A percentile compares a stretch with the other conserved stretches of the same genome.
Evolutionary conservation across 2,888 invertebrate genomes (phyloP).

Genomic region (Panorpa germanica): DNA sequence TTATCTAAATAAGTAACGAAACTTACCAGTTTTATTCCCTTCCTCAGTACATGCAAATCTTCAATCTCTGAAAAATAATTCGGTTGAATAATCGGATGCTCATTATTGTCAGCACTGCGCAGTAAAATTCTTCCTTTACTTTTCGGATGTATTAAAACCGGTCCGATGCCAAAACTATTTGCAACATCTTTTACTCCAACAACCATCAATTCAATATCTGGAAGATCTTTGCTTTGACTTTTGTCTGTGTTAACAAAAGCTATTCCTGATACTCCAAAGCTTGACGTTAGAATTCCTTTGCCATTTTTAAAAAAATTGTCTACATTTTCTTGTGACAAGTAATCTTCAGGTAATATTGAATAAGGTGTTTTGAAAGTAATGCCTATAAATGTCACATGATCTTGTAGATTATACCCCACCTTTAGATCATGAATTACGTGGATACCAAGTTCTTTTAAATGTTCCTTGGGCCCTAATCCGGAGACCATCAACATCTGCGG

Average conservation of each 20-base stretch:
- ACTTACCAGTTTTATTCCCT: conserved; percentile 43
- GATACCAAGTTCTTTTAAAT: too few species aligned
- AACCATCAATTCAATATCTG: too few species aligned
- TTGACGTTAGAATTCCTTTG: too few species aligned
- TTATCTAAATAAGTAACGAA: not conserved
- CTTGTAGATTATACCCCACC: conserved; percentile 35
- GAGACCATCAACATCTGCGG: conserved; percentile 51
- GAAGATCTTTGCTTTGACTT: too few species aligned
- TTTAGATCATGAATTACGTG: conserved; percentile 24
- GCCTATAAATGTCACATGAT: conserved; percentile 31
- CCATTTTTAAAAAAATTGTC: too few species aligned
- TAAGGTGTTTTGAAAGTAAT: too few species aligned
- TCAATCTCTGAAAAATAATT: conserved; percentile 51
- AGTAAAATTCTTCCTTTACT: conserved; percentile 46
- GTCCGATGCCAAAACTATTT: conserved; percentile 46
- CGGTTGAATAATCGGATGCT: conserved; percentile 49
- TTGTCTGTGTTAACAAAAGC: too few species aligned
- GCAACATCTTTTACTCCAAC: too few species aligned
- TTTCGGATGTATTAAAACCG: conserved; percentile 43
- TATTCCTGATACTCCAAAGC: too few species aligned
- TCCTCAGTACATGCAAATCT: conserved; percentile 43
- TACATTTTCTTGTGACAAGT: too few species aligned
- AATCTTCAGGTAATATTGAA: too few species aligned
- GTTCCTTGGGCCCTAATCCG: conserved; percentile 38
- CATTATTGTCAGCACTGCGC: conserved; percentile 40